Conservation (phyloP, 2,797 vertebrate species). For the Columba guinea region DNA sequence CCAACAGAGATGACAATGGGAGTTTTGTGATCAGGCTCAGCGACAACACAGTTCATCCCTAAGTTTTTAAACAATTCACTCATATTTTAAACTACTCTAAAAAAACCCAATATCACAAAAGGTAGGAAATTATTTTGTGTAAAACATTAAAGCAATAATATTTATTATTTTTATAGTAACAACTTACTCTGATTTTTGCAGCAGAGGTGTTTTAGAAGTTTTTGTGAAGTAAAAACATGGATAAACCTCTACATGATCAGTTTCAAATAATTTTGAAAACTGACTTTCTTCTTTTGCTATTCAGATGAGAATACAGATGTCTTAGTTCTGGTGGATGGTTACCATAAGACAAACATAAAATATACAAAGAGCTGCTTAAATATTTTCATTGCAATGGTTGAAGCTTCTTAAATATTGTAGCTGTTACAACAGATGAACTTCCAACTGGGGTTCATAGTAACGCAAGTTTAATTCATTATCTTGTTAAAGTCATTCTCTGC, state of each 20-base stretch:
- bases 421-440: slow-evolving; percentile 52
- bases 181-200: not conserved
- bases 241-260: not conserved
- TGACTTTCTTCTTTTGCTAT: not conserved
- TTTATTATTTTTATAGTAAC: not conserved
- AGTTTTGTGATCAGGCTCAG: not conserved
- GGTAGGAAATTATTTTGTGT: not conserved
- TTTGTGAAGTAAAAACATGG: not conserved
- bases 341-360: slow-evolving; percentile 7
- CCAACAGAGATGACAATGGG: not conserved
- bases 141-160: not conserved
- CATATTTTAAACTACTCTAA: not conserved
- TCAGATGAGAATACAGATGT: not conserved
- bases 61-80: not conserved
- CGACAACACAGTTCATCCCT: not conserved
- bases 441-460: slow-evolving; percentile 27
- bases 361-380: slow-evolving; percentile 6
- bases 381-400: slow-evolving; percentile 29
- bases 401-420: slow-evolving; percentile 37
- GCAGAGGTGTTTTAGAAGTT: not conserved
- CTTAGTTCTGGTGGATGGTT: not conserved
- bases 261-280: not conserved
- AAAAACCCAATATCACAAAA: not conserved
- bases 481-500: not conserved
- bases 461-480: slow-evolving; percentile 20